Percentiles rank a stretch among this genome's conserved stretches.
Evolutionary conservation across 2,113 vertebrate genomes (phyloP).

Genomic region (Brienomyrus brachyistius): DNA sequence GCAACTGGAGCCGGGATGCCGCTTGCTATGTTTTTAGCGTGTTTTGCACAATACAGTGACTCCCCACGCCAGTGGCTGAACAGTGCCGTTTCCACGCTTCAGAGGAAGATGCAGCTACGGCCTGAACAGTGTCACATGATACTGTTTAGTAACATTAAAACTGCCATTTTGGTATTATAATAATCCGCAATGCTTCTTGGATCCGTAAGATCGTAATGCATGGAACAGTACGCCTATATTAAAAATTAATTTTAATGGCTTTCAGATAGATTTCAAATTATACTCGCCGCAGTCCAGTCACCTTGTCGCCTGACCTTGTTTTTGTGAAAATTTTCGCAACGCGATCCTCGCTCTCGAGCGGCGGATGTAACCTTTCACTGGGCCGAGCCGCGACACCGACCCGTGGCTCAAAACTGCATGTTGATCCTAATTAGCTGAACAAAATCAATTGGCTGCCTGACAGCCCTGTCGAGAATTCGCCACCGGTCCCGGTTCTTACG

Average conservation of each 20-base stretch:
- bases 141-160: neutral
- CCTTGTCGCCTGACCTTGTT: slow-evolving; percentile 6
- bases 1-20: neutral
- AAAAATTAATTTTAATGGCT: slow-evolving; percentile 5
- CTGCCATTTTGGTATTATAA: neutral
- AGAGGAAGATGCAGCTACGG: neutral
- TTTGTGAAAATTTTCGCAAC: neutral
- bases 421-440: slow-evolving; percentile 13
- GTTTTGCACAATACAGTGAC: neutral
- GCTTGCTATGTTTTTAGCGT: neutral
- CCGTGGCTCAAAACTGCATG: neutral
- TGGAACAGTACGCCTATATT: neutral
- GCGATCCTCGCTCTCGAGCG: neutral
- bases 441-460: slow-evolving; percentile 15
- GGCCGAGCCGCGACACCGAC: neutral
- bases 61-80: neutral
- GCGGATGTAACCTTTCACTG: neutral
- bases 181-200: neutral
- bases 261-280: neutral
- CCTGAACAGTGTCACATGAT: neutral
- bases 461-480: neutral
- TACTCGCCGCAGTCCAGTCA: neutral
- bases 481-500: neutral
- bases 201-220: neutral
- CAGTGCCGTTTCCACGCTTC: neutral